Evolutionary conservation across 2,113 vertebrate species (phyloP), one percentile per base, ranked within the genome.

Genomic region (Ctenodactylus gundi): DNA sequence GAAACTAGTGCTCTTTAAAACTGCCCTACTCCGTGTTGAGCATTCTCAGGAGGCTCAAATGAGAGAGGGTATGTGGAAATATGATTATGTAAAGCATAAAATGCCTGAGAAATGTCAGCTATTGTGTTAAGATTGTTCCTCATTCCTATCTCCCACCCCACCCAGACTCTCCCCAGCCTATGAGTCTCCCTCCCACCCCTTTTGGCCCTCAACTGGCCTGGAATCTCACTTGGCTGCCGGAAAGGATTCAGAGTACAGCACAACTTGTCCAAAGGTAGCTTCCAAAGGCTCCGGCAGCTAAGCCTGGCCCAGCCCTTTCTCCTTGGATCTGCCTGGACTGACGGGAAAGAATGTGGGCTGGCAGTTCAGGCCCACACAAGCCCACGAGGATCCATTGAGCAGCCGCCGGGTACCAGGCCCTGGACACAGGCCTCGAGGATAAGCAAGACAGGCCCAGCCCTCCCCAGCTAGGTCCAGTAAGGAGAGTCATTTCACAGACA

Each of bases 251-350:
- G 44, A 96, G 89, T 78, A 46, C 67, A 88, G 96, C 68, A 96
- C 87, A 83, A 27, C 87, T 36, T 75, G 75, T 89, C 84, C 94
- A 81, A 86, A 89, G 46, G 91, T 93, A 92, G 77, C 39, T 90
- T 96, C 90, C 96, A 96, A 94, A 91, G 87, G 78, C 94, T 84
- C 70, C 3, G 39, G 85, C 76, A 2, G 58, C 91, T 60, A 20
- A 75, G 81, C 46, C 44, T 41, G 70, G 87, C 87, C 87, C 84
- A 90, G 49, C 84, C 80, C 93, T 96, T 96, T 90, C 68, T 97
- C 57, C 92, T 70, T 93, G 75, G 89, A 94, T 94, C 94, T 1
- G 62, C 83, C 91, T 92, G 39, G 58, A 80, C 78, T 29, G 46
- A 27, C 72, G 88, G 76, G 46, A 95, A 95, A 83, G 90, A 93